These are phyloP conservation scores for Kryptolebias marmoratus DNA, from an alignment of 2,113 vertebrate genomes.

Conservation along the genomic window DNA sequence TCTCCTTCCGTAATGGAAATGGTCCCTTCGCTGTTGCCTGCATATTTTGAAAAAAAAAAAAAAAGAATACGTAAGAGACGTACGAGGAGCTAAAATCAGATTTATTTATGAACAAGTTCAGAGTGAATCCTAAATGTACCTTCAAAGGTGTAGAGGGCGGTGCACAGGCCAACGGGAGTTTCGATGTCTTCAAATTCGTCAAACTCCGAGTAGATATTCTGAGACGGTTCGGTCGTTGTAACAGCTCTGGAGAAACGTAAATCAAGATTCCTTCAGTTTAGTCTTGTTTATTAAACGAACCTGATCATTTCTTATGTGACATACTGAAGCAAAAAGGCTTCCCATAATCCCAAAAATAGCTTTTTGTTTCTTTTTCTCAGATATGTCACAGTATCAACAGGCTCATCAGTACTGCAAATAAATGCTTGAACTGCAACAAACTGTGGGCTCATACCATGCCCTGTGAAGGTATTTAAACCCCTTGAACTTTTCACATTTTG, in stretches of 20 bases:
- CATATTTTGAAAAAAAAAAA: background rate
- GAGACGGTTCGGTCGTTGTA: background rate
- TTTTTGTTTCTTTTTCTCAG: no score
- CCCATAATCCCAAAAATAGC: no score
- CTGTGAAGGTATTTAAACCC: no score
- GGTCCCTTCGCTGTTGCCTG: conserved; percentile 82
- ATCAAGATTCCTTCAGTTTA: background rate
- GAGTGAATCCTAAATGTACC: conserved; percentile 64
- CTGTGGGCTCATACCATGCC: no score
- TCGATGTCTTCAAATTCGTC: conserved; percentile 85
- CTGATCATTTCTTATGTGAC: no score
- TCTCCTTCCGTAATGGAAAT: conserved; percentile 85
- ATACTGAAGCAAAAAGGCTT: no score
- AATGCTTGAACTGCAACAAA: no score
- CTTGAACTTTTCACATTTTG: no score
- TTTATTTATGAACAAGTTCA: background rate
- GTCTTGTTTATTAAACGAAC: background rate
- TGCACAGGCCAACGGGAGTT: conserved; percentile 81
- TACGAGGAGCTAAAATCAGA: background rate
- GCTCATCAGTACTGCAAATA: no score
- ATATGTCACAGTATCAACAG: no score
- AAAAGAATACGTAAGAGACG: conserved; percentile 8
- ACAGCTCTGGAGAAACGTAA: conserved; percentile 34
- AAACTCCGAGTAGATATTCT: conserved; percentile 74
- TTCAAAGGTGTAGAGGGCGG: conserved; percentile 86